These are phyloP conservation scores for Drosophila pectinifera DNA, from an alignment of 1,140 invertebrate genomes.

Conservation along the genomic window DNA sequence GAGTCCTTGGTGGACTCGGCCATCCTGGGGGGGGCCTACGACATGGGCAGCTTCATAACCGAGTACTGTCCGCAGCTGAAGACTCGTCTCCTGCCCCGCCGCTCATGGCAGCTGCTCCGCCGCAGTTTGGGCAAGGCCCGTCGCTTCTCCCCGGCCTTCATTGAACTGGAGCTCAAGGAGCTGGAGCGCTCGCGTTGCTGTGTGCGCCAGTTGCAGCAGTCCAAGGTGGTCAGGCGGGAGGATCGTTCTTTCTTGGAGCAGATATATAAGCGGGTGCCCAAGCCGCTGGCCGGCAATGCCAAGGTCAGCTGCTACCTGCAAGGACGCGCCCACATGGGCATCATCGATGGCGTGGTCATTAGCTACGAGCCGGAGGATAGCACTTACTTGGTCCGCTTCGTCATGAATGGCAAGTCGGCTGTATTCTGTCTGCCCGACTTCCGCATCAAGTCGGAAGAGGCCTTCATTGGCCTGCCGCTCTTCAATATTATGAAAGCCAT, in stretches of 20 bases:
- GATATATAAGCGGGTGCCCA: slow-evolving; percentile 48
- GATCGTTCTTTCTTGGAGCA: slow-evolving; percentile 2
- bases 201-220: slow-evolving; percentile 44
- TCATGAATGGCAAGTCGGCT: neutral
- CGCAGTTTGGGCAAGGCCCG: slow-evolving; percentile 57
- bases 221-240: slow-evolving; percentile 3
- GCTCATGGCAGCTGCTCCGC: slow-evolving; percentile 56
- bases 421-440: slow-evolving; percentile 28
- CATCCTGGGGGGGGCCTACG: slow-evolving; percentile 30
- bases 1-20: slow-evolving; percentile 51
- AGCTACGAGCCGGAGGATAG: slow-evolving; percentile 20
- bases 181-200: slow-evolving; percentile 11
- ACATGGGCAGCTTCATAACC: slow-evolving; percentile 22
- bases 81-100: slow-evolving; percentile 32
- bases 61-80: slow-evolving; percentile 25
- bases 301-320: slow-evolving; percentile 43
- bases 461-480: slow-evolving; percentile 16
- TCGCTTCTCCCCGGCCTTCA: slow-evolving; percentile 55
- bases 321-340: slow-evolving; percentile 1
- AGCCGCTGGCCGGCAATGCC: slow-evolving; percentile 24
- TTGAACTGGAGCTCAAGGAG: slow-evolving; percentile 29
- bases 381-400: slow-evolving; percentile 46
- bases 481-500: slow-evolving; percentile 14
- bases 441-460: slow-evolving; percentile 24
- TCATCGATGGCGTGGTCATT: slow-evolving; percentile 35